Percentiles rank a stretch among this genome's conserved stretches.
Evolutionary conservation across 2,113 vertebrate species (phyloP).

Genomic region (Pholis gunnellus): DNA sequence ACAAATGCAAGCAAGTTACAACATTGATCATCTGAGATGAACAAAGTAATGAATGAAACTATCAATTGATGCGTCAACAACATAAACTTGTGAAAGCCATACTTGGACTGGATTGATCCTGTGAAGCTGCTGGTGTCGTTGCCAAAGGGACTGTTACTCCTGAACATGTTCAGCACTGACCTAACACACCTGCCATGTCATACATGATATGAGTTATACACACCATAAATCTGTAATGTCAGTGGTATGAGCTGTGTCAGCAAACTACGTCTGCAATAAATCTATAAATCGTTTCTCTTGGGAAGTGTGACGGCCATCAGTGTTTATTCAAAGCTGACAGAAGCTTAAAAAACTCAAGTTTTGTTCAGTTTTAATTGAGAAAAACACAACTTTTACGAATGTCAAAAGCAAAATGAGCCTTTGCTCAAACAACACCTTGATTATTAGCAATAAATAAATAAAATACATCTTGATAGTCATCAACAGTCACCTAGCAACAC

Average conservation of each 20-base stretch:
- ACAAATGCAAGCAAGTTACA: not conserved
- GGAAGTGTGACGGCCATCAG: not conserved
- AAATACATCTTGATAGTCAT: not conserved
- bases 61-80: no score
- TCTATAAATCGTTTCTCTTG: not conserved
- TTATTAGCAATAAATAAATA: not conserved
- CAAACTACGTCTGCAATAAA: not conserved
- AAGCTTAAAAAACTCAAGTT: not conserved
- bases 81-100: slow-evolving; percentile 5
- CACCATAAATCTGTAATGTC: not conserved
- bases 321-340: not conserved
- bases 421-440: not conserved
- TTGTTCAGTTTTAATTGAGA: not conserved
- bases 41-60: not conserved
- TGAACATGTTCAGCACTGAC: slow-evolving; percentile 65
- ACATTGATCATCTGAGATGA: not conserved
- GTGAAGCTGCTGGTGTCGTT: slow-evolving; percentile 67
- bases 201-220: not conserved
- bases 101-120: slow-evolving; percentile 75
- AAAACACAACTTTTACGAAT: not conserved
- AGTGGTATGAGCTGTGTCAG: slow-evolving; percentile 7
- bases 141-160: slow-evolving; percentile 55
- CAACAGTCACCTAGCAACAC: not conserved
- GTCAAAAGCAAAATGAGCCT: not conserved
- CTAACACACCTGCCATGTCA: slow-evolving; percentile 40